Conservation (phyloP, 2,797 vertebrate genomes). For the Enteromius paludinosus region DNA sequence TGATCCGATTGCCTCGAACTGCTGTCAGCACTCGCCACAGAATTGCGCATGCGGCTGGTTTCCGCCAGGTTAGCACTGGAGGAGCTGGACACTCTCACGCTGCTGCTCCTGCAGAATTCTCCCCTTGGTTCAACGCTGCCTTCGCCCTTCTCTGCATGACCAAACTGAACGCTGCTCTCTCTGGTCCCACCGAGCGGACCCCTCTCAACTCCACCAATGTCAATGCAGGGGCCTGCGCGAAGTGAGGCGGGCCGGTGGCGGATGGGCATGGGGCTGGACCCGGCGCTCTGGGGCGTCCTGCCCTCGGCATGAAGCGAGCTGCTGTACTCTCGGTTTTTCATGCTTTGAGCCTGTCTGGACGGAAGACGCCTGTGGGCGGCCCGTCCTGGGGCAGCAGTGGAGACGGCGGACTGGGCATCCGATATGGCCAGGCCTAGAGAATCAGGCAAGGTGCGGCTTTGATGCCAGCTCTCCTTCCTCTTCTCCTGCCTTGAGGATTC, state of each 20-base stretch:
- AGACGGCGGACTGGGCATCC: slow-evolving; percentile 35
- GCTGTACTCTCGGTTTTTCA: slow-evolving; percentile 89
- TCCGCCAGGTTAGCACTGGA: slow-evolving; percentile 85
- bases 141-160: slow-evolving; percentile 72
- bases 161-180: slow-evolving; percentile 64
- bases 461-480: slow-evolving; percentile 73
- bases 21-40: slow-evolving; percentile 52
- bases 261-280: slow-evolving; percentile 85
- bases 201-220: slow-evolving; percentile 71
- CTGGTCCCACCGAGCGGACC: slow-evolving; percentile 68
- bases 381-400: slow-evolving; percentile 12
- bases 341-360: slow-evolving; percentile 80
- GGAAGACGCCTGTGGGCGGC: slow-evolving; percentile 62
- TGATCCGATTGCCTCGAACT: slow-evolving; percentile 79
- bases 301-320: slow-evolving; percentile 81
- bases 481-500: slow-evolving; percentile 65
- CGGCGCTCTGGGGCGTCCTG: slow-evolving; percentile 80
- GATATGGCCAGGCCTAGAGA: slow-evolving; percentile 66
- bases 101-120: slow-evolving; percentile 68
- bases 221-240: slow-evolving; percentile 72
- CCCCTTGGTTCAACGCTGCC: slow-evolving; percentile 62
- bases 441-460: slow-evolving; percentile 83
- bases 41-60: slow-evolving; percentile 64
- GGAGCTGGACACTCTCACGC: slow-evolving; percentile 83
- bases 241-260: slow-evolving; percentile 75